phyloP scores from a whole-genome alignment of 2,888 invertebrate species.

The Nephrotoma guestfalica region DNA sequence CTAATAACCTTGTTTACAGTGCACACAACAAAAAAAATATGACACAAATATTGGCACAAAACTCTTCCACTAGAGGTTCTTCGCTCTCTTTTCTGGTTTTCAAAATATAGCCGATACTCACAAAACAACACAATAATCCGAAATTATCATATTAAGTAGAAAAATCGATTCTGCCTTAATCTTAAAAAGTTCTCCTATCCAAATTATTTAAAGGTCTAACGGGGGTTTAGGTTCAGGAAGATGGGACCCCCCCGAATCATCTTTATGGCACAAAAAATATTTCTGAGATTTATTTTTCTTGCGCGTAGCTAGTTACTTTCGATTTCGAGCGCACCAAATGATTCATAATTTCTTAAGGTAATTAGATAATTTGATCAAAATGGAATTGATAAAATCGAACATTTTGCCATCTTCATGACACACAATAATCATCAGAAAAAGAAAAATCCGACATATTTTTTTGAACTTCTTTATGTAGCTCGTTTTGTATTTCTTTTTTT shows the following conservation, averaged over 20 bases:
- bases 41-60: background rate
- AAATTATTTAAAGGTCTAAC: background rate
- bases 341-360: background rate
- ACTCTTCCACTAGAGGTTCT: background rate
- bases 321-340: background rate
- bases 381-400: background rate
- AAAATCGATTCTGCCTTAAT: background rate
- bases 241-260: background rate
- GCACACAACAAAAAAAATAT: background rate
- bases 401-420: background rate
- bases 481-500: background rate
- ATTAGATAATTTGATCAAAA: background rate
- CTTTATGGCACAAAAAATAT: background rate
- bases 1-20: background rate
- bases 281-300: background rate
- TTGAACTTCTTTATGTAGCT: background rate
- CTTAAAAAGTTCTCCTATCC: background rate
- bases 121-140: background rate
- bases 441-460: background rate
- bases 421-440: background rate
- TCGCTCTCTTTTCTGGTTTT: background rate
- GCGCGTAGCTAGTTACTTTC: too few relatives aligned
- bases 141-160: background rate
- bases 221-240: background rate
- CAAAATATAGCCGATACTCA: background rate